Evolutionary conservation across 1,140 invertebrate genomes (phyloP).

Genomic region (Hyphantria cunea): DNA sequence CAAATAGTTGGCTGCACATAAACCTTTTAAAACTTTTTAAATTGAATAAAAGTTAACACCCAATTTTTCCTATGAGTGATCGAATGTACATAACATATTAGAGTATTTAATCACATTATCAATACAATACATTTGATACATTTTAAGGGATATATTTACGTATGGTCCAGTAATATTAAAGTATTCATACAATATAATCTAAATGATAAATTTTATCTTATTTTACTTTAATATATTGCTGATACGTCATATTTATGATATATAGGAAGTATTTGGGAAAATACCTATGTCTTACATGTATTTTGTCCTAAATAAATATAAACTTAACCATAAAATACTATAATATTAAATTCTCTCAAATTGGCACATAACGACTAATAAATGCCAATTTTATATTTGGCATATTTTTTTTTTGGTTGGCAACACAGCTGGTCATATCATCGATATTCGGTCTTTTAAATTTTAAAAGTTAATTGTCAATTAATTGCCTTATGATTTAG

Average conservation of each 20-base stretch:
- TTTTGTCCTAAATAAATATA: constrained; percentile 35
- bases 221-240: constrained; percentile 41
- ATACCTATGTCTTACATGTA: constrained; percentile 42
- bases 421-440: constrained; percentile 23
- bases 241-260: constrained; percentile 36
- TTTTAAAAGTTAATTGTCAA: neutral
- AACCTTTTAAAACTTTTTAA: too few species aligned
- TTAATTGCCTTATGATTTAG: neutral
- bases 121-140: neutral
- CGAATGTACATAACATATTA: neutral
- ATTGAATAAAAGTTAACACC: too few species aligned
- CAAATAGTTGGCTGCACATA: too few species aligned
- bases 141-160: constrained; percentile 1
- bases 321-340: constrained; percentile 29
- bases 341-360: constrained; percentile 64
- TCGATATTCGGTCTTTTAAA: constrained; percentile 1
- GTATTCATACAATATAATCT: constrained; percentile 10
- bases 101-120: neutral
- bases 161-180: constrained; percentile 25
- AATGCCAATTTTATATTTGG: constrained; percentile 51
- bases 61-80: too few species aligned
- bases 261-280: constrained; percentile 32
- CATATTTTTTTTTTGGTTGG: constrained; percentile 33
- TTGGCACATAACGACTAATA: constrained; percentile 66
- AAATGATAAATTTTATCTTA: neutral